Base-by-base conservation (phyloP, 2,797 vertebrate species). In the Chloroceryle amazona region DNA sequence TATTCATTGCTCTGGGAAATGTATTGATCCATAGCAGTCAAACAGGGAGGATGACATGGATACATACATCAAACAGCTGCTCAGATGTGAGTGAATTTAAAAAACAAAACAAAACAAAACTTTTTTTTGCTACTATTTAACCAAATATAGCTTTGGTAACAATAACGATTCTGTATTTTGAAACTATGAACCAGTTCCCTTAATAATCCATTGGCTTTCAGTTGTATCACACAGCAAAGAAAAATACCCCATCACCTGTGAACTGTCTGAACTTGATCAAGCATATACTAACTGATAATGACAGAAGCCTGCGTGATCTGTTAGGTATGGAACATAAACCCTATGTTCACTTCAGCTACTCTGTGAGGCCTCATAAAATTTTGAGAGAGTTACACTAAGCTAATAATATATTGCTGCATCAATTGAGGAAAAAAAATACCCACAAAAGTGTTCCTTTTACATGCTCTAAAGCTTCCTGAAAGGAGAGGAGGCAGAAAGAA, bases 281-380 rank as follows among this genome's bases (percentile, higher is more conserved):
- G 91, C 86, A 72, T 86, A 65, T 70, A 73, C 44, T 81, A 94
- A 95, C 51, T 80, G 60, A 86, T 57, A 94, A 92, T 76, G 95
- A 91, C 60, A 94, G 91, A 82, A 92, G 81, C 70, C 82, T 89
- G 55, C 81, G 89, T 75, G 78, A 93, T 92, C 83, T 68, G 54
- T 89, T 83, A 90, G 76, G 31, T 74, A 76, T 61, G 89, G 83
- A 87, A 96, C 46, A 90, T 92, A 97, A 97, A 97, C 95, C 68
- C 74, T 94, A 42, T 78, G 85, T 83, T 96, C 81, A 92, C 37
- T 80, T 96, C 90, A 93, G 57, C 58, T 58, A 68, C 65, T 87
- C 78, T 72, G 76, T 76, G 91, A 96, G 97, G 82, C 71, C 85
- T 94, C 82, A 92, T 97, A 95, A 97, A 97, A 94, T 85, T 90